A percentile compares a stretch with the other conserved stretches of the same genome.
Conservation (phyloP, 2,797 vertebrate genomes). For the Eulemur albifrons region DNA sequence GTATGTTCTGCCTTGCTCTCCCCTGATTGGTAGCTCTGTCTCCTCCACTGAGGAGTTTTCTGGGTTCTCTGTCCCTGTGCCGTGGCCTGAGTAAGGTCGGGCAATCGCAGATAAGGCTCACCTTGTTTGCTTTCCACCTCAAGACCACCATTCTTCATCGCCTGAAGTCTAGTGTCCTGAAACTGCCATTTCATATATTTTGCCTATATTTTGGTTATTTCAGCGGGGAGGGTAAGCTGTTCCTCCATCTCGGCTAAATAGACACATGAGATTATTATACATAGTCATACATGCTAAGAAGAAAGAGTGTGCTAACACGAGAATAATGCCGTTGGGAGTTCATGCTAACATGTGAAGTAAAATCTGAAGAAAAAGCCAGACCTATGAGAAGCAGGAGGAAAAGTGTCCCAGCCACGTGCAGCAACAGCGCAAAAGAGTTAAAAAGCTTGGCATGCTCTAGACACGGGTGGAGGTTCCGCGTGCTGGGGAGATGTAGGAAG, state of each 20-base stretch:
- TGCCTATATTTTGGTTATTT: neutral
- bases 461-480: neutral
- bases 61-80: neutral
- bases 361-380: neutral
- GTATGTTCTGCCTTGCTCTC: neutral
- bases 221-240: accelerated
- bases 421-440: neutral
- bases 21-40: neutral
- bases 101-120: too few species aligned
- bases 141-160: neutral
- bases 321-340: neutral
- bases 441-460: neutral
- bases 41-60: neutral
- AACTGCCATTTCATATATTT: neutral
- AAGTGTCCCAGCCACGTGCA: neutral
- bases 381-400: neutral
- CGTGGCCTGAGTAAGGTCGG: neutral
- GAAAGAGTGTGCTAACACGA: neutral
- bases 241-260: neutral
- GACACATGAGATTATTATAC: neutral
- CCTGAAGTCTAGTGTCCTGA: neutral
- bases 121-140: neutral
- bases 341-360: too few species aligned
- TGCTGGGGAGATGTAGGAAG: neutral
- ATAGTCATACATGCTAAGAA: neutral